A percentile compares a stretch with the other conserved stretches of the same genome.
phyloP scores from a whole-genome alignment of 2,797 vertebrate genomes.

The Cuniculus paca region DNA sequence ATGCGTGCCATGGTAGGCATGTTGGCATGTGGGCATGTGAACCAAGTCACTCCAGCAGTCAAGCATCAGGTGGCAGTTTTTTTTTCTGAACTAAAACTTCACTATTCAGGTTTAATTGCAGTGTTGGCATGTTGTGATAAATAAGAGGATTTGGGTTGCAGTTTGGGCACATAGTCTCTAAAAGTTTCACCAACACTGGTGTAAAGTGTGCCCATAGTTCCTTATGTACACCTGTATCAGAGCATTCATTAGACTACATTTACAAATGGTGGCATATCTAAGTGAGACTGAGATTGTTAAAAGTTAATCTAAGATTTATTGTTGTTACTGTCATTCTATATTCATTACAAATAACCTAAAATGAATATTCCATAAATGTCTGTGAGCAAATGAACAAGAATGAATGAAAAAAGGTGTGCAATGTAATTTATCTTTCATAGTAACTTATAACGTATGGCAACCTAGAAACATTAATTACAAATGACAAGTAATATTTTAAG shows the following conservation, averaged over 20 bases:
- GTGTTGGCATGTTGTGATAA: background rate
- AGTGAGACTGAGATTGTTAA: conserved; percentile 13
- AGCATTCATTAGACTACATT: background rate
- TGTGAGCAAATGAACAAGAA: conserved; percentile 20
- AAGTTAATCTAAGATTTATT: background rate
- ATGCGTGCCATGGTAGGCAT: background rate
- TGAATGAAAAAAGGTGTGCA: background rate
- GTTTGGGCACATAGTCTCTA: background rate
- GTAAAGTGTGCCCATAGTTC: background rate
- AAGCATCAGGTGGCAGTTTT: background rate
- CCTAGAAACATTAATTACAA: conserved; percentile 53
- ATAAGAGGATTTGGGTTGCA: background rate
- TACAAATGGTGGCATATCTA: background rate
- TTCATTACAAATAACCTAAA: background rate
- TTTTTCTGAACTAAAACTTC: background rate
- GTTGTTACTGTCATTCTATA: background rate
- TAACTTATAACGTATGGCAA: background rate
- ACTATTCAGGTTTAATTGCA: background rate
- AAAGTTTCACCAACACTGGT: background rate
- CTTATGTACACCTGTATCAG: background rate
- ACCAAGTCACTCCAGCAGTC: background rate
- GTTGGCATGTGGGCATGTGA: rapidly evolving
- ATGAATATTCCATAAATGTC: background rate
- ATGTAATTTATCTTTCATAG: conserved; percentile 3
- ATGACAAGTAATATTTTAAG: background rate